Percentiles rank a stretch among this genome's conserved stretches.
Evolutionary conservation across 2,797 vertebrate species (phyloP).

Genomic region (Lates japonicus): DNA sequence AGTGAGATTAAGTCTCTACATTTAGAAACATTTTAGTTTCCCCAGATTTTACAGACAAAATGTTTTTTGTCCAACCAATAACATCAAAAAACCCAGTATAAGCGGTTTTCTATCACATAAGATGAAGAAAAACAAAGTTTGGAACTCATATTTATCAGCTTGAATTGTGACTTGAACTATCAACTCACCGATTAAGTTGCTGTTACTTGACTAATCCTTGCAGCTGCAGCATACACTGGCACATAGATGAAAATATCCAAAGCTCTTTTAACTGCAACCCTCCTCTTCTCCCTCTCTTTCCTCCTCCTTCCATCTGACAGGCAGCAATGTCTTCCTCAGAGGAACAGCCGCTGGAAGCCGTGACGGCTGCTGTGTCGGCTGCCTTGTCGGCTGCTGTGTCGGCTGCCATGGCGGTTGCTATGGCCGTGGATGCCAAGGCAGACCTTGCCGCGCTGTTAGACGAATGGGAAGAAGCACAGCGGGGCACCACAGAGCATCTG

Average conservation of each 20-base stretch:
- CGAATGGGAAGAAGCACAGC: constrained; percentile 93
- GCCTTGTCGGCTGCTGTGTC: constrained; percentile 54
- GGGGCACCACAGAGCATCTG: constrained; percentile 90
- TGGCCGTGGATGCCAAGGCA: constrained; percentile 89
- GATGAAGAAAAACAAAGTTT: too few relatives aligned
- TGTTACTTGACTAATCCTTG: too few relatives aligned
- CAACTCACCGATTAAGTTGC: too few relatives aligned
- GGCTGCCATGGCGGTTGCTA: constrained; percentile 37
- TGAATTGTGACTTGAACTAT: too few relatives aligned
- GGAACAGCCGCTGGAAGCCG: background rate
- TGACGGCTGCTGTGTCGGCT: background rate
- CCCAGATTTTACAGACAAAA: too few relatives aligned
- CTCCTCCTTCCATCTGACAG: constrained; percentile 18
- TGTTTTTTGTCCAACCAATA: too few relatives aligned
- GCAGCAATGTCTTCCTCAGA: constrained; percentile 59
- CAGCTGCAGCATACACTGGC: too few relatives aligned
- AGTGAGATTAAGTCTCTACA: too few relatives aligned
- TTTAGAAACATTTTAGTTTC: too few relatives aligned
- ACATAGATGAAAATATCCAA: background rate
- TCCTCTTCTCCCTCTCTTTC: background rate
- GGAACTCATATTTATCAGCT: too few relatives aligned
- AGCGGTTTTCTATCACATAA: too few relatives aligned
- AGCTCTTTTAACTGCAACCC: background rate
- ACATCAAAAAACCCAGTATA: too few relatives aligned
- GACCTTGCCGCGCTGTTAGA: constrained; percentile 92